Conservation (phyloP, 2,797 vertebrate genomes). For the Chanos chanos region DNA sequence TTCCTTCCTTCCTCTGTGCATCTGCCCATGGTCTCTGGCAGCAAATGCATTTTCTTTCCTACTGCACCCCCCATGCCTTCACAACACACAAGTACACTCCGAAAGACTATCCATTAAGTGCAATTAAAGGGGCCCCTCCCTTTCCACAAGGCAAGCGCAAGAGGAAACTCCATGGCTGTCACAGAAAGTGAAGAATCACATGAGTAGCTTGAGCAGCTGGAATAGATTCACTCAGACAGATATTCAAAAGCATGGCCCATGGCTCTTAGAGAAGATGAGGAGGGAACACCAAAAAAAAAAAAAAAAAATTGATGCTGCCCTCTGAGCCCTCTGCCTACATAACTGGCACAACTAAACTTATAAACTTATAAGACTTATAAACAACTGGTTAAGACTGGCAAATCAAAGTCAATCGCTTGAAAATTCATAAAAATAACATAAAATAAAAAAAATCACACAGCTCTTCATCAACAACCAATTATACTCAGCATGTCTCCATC, state of each 20-base stretch:
- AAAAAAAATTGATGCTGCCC: conserved; percentile 25
- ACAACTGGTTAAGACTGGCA: too few relatives aligned
- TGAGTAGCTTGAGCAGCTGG: conserved; percentile 45
- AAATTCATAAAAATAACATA: too few relatives aligned
- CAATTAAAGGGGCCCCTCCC: conserved; percentile 57
- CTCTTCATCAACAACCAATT: too few relatives aligned
- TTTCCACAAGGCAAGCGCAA: conserved; percentile 57
- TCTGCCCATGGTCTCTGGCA: conserved; percentile 9
- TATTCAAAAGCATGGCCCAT: conserved; percentile 49
- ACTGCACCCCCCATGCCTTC: conserved; percentile 48
- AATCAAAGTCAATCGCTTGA: too few relatives aligned
- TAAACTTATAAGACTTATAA: too few relatives aligned
- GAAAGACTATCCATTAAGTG: conserved; percentile 53
- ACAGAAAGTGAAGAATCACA: conserved; percentile 52
- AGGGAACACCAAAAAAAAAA: conserved; percentile 1
- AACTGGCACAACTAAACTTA: too few relatives aligned
- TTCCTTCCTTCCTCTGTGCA: conserved; percentile 9
- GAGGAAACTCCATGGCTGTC: conserved; percentile 63
- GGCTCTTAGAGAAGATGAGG: conserved; percentile 33
- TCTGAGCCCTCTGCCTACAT: too few relatives aligned
- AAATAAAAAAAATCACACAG: too few relatives aligned
- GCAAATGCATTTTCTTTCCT: conserved; percentile 43
- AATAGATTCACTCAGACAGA: conserved; percentile 51
- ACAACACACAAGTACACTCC: conserved; percentile 34
- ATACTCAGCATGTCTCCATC: too few relatives aligned